A percentile compares a stretch with the other conserved stretches of the same genome.
phyloP scores from a whole-genome alignment of 1,140 invertebrate species.

The Periplaneta americana region DNA sequence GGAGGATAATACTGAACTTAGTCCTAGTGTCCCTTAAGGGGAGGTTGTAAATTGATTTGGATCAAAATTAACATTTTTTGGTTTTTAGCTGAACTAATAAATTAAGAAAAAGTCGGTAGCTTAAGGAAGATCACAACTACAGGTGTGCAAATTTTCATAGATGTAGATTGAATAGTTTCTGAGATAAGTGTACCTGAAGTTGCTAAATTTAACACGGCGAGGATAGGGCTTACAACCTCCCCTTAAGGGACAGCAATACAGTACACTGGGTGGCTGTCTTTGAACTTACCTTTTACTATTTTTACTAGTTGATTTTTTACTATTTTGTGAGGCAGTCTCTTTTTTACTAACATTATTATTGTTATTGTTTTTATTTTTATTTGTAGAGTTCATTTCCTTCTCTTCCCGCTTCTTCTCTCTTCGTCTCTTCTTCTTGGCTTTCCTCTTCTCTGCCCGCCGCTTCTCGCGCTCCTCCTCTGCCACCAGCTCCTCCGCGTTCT shows the following conservation, averaged over 20 bases:
- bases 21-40: neutral
- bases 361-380: neutral
- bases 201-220: no score
- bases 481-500: conserved; percentile 10
- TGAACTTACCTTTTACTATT: conserved; percentile 1
- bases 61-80: no score
- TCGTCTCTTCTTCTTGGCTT: conserved; percentile 4
- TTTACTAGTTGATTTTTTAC: neutral
- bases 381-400: neutral
- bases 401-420: neutral
- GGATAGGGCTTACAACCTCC: no score
- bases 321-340: neutral
- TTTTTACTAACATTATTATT: neutral
- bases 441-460: conserved; percentile 3
- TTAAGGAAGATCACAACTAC: no score
- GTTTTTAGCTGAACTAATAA: neutral
- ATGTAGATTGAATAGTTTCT: no score
- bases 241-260: neutral
- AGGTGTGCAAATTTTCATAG: no score
- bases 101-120: neutral
- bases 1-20: neutral
- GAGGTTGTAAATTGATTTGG: no score
- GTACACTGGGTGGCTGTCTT: neutral
- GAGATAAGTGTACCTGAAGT: no score
- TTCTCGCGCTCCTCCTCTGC: conserved; percentile 9